Evolutionary conservation across 2,797 vertebrate genomes (phyloP).

Genomic region (Bradypodion ventrale): DNA sequence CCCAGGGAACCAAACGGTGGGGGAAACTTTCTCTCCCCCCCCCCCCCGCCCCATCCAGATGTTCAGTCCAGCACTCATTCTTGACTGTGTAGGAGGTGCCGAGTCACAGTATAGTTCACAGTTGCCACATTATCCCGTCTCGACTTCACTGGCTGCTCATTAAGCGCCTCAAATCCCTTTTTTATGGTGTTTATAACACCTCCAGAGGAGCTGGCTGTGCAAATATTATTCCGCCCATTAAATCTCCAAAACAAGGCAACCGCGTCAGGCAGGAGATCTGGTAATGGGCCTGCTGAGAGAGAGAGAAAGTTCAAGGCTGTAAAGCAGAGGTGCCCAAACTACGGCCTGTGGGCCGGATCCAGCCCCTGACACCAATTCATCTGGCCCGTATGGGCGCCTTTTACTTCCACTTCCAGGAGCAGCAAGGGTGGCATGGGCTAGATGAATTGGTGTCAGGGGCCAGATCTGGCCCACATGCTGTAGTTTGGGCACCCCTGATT

Average conservation of each 20-base stretch:
- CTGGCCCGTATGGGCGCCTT: too few relatives aligned
- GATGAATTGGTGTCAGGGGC: too few relatives aligned
- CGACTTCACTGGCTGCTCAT: slow-evolving; percentile 75
- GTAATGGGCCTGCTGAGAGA: slow-evolving; percentile 49
- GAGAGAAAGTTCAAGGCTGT: too few relatives aligned
- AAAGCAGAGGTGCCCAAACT: too few relatives aligned
- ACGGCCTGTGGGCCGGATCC: too few relatives aligned
- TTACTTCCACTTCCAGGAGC: too few relatives aligned
- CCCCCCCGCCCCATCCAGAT: neutral
- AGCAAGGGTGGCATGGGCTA: too few relatives aligned
- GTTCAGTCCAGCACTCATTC: slow-evolving; percentile 62
- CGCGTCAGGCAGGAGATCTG: slow-evolving; percentile 73
- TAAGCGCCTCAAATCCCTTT: slow-evolving; percentile 81
- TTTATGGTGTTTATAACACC: slow-evolving; percentile 78
- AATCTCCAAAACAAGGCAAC: slow-evolving; percentile 76
- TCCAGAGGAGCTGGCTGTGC: slow-evolving; percentile 78
- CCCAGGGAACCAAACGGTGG: too few relatives aligned
- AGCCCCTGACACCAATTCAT: too few relatives aligned
- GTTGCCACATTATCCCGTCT: slow-evolving; percentile 76
- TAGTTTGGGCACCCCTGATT: too few relatives aligned
- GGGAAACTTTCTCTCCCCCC: too few relatives aligned
- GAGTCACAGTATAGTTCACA: slow-evolving; percentile 78
- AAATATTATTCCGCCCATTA: slow-evolving; percentile 81
- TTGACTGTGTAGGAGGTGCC: slow-evolving; percentile 70
- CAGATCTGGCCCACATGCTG: too few relatives aligned